Evolutionary conservation across 2,888 invertebrate species (phyloP).

Genomic region (Venusia cambrica): DNA sequence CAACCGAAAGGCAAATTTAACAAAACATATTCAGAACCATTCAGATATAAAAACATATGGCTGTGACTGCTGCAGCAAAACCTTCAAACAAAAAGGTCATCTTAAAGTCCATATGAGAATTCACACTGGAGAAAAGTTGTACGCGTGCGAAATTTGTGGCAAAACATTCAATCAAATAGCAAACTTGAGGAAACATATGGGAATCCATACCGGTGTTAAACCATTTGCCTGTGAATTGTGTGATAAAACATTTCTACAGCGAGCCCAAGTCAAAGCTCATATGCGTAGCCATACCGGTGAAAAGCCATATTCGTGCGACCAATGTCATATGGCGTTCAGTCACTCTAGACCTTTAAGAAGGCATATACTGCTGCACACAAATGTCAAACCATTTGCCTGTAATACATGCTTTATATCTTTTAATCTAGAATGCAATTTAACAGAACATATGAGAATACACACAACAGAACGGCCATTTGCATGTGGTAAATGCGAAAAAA

Average conservation of each 20-base stretch:
- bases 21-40: constrained; percentile 8
- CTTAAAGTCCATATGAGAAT: constrained; percentile 11
- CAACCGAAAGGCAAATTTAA: constrained; percentile 4
- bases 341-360: constrained; percentile 5
- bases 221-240: constrained; percentile 9
- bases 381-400: constrained; percentile 6
- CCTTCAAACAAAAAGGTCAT: constrained; percentile 10
- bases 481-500: constrained; percentile 8
- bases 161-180: constrained; percentile 12
- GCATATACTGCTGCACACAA: constrained; percentile 7
- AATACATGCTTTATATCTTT: constrained; percentile 6
- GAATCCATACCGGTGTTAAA: constrained; percentile 6
- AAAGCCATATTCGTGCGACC: constrained; percentile 8
- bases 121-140: constrained; percentile 10
- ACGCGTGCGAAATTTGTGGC: constrained; percentile 11
- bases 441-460: constrained; percentile 6
- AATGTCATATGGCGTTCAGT: constrained; percentile 9
- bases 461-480: constrained; percentile 4
- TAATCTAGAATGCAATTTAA: constrained; percentile 3
- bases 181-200: constrained; percentile 13
- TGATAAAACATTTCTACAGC: constrained; percentile 6
- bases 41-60: constrained; percentile 4
- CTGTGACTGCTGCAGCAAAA: constrained; percentile 11
- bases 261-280: constrained; percentile 12
- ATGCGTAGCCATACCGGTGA: constrained; percentile 10